phyloP scores from a whole-genome alignment of 2,113 vertebrate species.

The Lathamus discolor region DNA sequence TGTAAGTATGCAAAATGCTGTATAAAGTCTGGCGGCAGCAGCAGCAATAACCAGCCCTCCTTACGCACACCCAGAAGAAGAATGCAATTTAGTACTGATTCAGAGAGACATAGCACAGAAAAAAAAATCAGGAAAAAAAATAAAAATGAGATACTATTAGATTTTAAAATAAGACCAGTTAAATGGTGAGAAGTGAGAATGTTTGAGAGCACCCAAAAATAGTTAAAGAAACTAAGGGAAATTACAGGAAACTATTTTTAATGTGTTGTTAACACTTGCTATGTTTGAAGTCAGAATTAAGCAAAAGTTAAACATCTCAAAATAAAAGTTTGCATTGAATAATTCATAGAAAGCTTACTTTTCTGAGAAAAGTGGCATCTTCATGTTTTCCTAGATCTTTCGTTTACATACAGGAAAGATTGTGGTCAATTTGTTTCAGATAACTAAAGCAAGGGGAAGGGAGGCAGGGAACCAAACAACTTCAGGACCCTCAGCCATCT shows the following conservation, averaged over 20 bases:
- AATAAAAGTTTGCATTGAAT: conserved; percentile 24
- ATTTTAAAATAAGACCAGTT: not conserved
- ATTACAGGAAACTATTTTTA: conserved; percentile 23
- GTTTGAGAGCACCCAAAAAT: not conserved
- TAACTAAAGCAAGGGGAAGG: not conserved
- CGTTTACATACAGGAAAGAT: not conserved
- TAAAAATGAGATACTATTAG: not conserved
- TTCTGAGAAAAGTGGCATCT: not conserved
- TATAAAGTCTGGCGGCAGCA: not conserved
- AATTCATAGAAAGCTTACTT: not conserved
- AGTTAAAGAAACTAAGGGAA: not conserved
- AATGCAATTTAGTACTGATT: not conserved
- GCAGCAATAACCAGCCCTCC: not conserved
- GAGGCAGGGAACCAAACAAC: not conserved
- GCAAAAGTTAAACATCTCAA: not conserved
- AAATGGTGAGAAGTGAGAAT: not conserved
- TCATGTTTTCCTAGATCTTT: not conserved
- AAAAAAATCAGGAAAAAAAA: not conserved
- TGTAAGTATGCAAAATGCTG: not conserved
- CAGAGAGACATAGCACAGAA: not conserved
- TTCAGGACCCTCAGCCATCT: not conserved
- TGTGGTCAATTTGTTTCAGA: not conserved
- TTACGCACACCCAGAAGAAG: not conserved
- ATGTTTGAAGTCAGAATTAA: not conserved
- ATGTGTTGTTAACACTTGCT: not conserved